phyloP scores from a whole-genome alignment of 2,113 vertebrate species.

The Aptenodytes patagonicus region DNA sequence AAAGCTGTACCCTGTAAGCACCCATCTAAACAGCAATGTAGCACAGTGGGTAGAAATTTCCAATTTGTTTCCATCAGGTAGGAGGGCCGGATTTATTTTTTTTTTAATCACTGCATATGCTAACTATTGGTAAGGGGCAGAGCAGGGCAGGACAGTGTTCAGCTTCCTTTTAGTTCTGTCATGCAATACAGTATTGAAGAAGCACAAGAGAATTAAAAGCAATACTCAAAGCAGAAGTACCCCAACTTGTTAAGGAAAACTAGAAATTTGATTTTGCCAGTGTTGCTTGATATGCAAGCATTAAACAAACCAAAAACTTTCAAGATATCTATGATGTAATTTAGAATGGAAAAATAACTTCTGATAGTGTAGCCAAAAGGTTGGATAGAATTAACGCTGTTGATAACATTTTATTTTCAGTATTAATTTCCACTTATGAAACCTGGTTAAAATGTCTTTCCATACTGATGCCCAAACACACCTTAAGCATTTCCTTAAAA shows the following conservation, averaged over 20 bases:
- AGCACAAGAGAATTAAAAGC: slow-evolving; percentile 53
- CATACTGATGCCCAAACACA: neutral
- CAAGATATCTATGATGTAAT: neutral
- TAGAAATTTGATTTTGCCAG: neutral
- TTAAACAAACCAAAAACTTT: neutral
- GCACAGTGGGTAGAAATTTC: neutral
- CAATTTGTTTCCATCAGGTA: neutral
- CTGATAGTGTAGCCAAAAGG: neutral
- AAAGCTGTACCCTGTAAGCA: neutral
- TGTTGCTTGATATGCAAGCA: neutral
- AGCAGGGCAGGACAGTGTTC: neutral
- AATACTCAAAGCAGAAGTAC: neutral
- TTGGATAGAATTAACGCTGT: neutral
- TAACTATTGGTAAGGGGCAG: neutral
- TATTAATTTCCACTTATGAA: neutral
- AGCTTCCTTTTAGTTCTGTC: neutral
- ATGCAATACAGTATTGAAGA: neutral
- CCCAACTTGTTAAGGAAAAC: neutral
- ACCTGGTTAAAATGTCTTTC: neutral
- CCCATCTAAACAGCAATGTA: neutral
- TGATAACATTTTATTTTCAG: neutral
- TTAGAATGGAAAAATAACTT: neutral
- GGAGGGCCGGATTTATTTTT: neutral
- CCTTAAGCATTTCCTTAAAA: neutral
- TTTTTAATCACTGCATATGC: neutral